Evolutionary conservation across 1,140 invertebrate genomes (phyloP).

Genomic region (Mercenaria mercenaria): DNA sequence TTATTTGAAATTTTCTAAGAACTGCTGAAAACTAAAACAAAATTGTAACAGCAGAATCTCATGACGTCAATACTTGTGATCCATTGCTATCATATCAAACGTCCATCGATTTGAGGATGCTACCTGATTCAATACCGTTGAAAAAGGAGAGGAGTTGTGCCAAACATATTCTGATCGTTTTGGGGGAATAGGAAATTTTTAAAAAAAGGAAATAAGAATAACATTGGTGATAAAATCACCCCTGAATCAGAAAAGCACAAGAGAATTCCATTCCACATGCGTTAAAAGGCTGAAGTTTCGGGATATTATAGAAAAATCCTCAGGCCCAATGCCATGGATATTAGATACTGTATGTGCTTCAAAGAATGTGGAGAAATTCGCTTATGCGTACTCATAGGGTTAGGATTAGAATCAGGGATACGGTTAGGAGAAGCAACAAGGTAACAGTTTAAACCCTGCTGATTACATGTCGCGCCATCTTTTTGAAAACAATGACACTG

Average conservation of each 20-base stretch:
- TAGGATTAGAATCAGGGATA: conserved; percentile 54
- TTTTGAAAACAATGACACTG: too few species aligned
- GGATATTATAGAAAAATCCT: background rate
- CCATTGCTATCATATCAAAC: background rate
- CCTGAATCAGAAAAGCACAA: background rate
- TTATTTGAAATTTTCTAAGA: background rate
- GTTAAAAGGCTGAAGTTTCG: background rate
- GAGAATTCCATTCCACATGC: background rate
- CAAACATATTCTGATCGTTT: too few species aligned
- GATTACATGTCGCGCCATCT: too few species aligned
- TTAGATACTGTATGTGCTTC: conserved; percentile 52
- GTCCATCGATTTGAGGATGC: background rate
- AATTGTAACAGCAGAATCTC: background rate
- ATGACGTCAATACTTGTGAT: background rate
- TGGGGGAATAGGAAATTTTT: too few species aligned
- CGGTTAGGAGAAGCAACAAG: too few species aligned
- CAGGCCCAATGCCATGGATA: background rate
- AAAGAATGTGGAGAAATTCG: conserved; percentile 66
- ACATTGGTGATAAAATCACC: too few species aligned
- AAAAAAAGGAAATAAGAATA: too few species aligned
- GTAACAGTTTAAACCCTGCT: too few species aligned
- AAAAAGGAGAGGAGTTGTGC: too few species aligned
- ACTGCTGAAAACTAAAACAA: background rate
- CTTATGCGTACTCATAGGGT: conserved; percentile 71
- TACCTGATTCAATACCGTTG: background rate